Evolutionary conservation across 2,888 invertebrate genomes (phyloP), one percentile per base, ranked within the genome.

Genomic region (Acrobasis repandana): DNA sequence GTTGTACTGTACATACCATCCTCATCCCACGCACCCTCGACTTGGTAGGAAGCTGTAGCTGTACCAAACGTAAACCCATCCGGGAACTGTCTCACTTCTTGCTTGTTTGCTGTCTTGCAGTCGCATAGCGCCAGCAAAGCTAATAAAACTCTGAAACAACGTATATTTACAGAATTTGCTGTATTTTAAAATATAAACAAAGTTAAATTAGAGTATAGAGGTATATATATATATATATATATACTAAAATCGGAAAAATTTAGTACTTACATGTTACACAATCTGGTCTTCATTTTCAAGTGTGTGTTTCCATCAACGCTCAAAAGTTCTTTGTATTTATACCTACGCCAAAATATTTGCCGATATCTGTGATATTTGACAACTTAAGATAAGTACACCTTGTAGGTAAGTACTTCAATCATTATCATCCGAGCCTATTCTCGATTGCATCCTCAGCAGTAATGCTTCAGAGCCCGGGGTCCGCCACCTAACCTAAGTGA

Each of bases 121-220:
- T 82, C 82, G 78, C 95, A 95, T 0, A 94, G 90, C 5, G 88
- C 93, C 43, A 43, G 43, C 43, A 43, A 6, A 4, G 43, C 11
- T n/a, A 43, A n/a, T 4, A 43, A n/a, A 43, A 43, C 11, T 43
- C 43, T 43, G n/a, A 11, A 43, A 43, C 43, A 43, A 6, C 14
- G n/a, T 14, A 43, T 43, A 43, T n/a, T n/a, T 43, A 14, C 5
- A 43, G 9, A 11, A 43, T 43, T 14, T 5, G 5, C 43, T 4
- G 5, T 14, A n/a, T 43, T 6, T 5, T 5, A n/a, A 43, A 43
- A 43, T 43, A 14, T 28, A 28, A 28, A 28, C 28, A 6, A 28
- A 5, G 6, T 28, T 28, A 28, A 28, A 28, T 28, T 28, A 6
- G 28, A 28, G 28, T 36, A 9, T 10, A 11, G n/a, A n/a, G n/a